These are phyloP conservation scores for Ramphastos sulfuratus DNA, from an alignment of 2,113 vertebrate genomes.

Conservation along the genomic window DNA sequence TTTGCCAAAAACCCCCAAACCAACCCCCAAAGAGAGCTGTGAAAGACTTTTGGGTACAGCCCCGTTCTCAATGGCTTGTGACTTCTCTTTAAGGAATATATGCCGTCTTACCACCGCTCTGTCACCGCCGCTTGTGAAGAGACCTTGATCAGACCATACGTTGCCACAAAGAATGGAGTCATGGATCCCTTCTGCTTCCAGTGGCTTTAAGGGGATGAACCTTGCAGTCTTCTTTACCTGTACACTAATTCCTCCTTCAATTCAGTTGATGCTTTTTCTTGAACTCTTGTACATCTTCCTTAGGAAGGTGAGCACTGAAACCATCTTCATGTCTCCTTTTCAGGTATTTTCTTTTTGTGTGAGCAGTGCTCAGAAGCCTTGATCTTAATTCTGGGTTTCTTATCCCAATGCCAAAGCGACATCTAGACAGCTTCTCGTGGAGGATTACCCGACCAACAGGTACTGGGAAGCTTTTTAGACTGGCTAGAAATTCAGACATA, in stretches of 20 bases:
- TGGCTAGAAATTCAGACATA: conserved; percentile 69
- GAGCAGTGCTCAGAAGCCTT: conserved; percentile 31
- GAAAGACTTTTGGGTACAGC: conserved; percentile 46
- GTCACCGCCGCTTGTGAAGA: conserved; percentile 59
- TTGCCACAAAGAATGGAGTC: conserved; percentile 44
- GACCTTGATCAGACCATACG: conserved; percentile 37
- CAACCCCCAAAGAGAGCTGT: neutral
- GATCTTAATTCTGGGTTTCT: conserved; percentile 53
- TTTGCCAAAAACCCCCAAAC: neutral
- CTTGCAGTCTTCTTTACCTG: conserved; percentile 45
- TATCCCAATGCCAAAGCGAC: conserved; percentile 58
- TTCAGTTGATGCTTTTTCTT: neutral
- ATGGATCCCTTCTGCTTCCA: conserved; percentile 19
- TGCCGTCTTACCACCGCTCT: conserved; percentile 68
- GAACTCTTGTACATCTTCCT: conserved; percentile 33
- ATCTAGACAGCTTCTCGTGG: conserved; percentile 61
- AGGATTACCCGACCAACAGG: conserved; percentile 55
- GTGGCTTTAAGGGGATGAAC: neutral
- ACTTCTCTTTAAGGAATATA: conserved; percentile 69
- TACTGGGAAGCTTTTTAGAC: conserved; percentile 62
- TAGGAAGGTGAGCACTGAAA: conserved; percentile 4
- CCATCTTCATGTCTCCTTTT: conserved; percentile 5
- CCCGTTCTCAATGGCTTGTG: conserved; percentile 45
- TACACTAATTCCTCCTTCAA: neutral
- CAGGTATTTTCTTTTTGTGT: neutral